Base-by-base conservation (phyloP, 2,888 invertebrate genomes). In the Dryococelus australis region DNA sequence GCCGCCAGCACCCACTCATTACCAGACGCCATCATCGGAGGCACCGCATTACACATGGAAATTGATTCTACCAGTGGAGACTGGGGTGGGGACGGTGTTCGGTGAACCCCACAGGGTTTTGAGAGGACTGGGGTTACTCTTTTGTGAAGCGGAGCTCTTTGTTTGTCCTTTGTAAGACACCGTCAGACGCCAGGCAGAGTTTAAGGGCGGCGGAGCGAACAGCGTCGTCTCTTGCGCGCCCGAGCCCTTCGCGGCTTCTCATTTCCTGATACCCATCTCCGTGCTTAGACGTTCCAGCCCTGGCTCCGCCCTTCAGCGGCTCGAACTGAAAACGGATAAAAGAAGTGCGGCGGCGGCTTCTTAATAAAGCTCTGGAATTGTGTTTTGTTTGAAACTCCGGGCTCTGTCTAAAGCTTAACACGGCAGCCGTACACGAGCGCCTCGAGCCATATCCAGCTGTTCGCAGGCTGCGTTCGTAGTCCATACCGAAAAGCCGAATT, bases 21-120 rank as follows among this genome's bases (percentile, higher is more conserved):
- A 65, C 65, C 65, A 65, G n/a, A 20, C 65, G 65, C n/a, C 65
- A 8, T 1, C 65, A 24, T 65, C 65, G n/a, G 24, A 65, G n/a
- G 65, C 65, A 24, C 65, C 65, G 65, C 65, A 65, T 65, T 65
- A 65, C 65, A 65, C 65, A 65, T 65, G 65, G 65, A 65, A 65
- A 65, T 65, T 65, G 65, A 65, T 65, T 65, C 65, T n/a, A 65
- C 65, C 65, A n/a, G n/a, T 65, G 65, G 65, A 65, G 65, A 5
- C 65, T 65, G n/a, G 35, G 35, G 2, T 20, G 65, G 65, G 24
- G 65, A 65, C 13, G 65, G 20, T 20, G 65, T 0, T n/a, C 8
- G 65, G 65, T 35, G 35, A 35, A 35, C 35, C 35, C 35, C 35
- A 1, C 35, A 1, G 35, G 35, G 20, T 3, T 5, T 8, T 3